Percentiles rank a stretch among this genome's conserved stretches.
Conservation (phyloP, 2,113 vertebrate species). For the Crotalus helleri region DNA sequence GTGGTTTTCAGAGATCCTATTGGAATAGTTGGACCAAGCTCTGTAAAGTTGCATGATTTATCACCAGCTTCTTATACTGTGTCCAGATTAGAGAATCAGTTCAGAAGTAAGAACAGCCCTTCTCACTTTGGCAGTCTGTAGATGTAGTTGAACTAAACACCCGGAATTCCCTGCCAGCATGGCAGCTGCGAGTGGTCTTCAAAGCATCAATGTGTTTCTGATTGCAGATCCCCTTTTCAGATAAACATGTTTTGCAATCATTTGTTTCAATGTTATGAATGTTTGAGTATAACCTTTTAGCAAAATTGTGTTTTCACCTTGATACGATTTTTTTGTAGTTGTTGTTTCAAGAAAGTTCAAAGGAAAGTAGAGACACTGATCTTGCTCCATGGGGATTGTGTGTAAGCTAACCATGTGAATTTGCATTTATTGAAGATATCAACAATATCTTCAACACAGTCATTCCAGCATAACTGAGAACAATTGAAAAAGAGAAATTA, state of each 20-base stretch:
- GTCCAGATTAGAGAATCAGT: not conserved
- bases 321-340: not conserved
- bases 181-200: not conserved
- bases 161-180: not conserved
- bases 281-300: not conserved
- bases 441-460: not conserved
- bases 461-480: constrained; percentile 14
- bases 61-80: not conserved
- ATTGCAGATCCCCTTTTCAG: not conserved
- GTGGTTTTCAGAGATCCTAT: not conserved
- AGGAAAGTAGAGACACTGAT: not conserved
- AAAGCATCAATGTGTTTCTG: not conserved
- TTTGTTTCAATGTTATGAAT: not conserved
- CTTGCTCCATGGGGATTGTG: not conserved
- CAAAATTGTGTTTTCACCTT: not conserved
- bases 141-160: not conserved
- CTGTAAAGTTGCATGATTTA: not conserved
- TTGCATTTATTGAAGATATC: constrained; percentile 13
- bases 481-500: constrained; percentile 29
- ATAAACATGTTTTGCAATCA: not conserved
- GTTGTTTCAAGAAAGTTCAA: not conserved
- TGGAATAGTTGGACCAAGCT: not conserved
- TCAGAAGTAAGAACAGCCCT: not conserved
- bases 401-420: not conserved
- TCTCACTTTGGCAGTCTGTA: not conserved